phyloP scores from a whole-genome alignment of 2,888 invertebrate species.

The Noctua comes region DNA sequence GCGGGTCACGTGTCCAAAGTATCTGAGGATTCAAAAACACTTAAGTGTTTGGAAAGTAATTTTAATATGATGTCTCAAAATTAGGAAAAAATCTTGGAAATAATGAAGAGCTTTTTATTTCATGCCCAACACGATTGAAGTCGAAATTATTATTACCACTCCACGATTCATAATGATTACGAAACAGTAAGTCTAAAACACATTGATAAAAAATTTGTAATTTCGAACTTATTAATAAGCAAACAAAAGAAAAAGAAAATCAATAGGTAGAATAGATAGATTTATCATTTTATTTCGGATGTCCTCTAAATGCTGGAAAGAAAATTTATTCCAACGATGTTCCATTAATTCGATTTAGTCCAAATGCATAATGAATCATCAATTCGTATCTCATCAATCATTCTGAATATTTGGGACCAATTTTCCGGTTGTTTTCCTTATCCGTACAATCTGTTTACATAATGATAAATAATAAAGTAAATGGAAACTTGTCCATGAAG shows the following conservation, averaged over 20 bases:
- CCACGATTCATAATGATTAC: background rate
- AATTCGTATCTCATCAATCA: constrained; percentile 66
- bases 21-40: too few species aligned
- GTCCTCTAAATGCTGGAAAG: too few species aligned
- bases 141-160: background rate
- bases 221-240: background rate
- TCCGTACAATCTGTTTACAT: constrained; percentile 22
- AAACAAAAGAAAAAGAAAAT: constrained; percentile 3
- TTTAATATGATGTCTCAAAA: background rate
- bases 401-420: constrained; percentile 57
- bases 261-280: background rate
- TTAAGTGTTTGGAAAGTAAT: background rate
- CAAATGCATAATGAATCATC: constrained; percentile 66
- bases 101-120: background rate
- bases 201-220: background rate
- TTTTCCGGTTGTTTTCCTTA: constrained; percentile 49
- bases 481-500: constrained; percentile 2
- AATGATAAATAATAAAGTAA: constrained; percentile 28
- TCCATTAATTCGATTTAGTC: constrained; percentile 55
- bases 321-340: constrained; percentile 45
- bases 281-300: background rate
- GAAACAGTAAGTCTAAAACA: background rate
- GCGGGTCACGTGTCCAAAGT: too few species aligned
- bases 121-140: background rate
- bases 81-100: background rate